Percentiles rank a stretch among this genome's conserved stretches.
Evolutionary conservation across 2,888 invertebrate genomes (phyloP).

Genomic region (Dione vanillae): DNA sequence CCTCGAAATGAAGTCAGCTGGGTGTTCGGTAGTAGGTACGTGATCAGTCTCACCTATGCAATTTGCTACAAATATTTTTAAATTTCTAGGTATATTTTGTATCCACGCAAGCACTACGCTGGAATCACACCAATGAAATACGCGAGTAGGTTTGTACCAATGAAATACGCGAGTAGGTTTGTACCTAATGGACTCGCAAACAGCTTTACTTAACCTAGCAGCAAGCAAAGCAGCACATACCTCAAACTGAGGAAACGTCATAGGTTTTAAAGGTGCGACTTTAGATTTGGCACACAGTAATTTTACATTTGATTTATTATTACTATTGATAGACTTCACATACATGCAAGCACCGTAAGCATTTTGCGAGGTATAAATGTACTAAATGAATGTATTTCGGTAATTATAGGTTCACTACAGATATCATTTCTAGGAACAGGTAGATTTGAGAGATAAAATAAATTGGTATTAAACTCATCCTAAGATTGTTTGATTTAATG

Average conservation of each 20-base stretch:
- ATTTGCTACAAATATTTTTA: conserved; percentile 43
- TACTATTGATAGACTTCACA: background rate
- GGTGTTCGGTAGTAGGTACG: conserved; percentile 41
- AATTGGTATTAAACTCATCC: conserved; percentile 26
- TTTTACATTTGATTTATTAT: background rate
- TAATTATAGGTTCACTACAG: background rate
- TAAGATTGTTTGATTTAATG: conserved; percentile 34
- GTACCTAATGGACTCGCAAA: no score
- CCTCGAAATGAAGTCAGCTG: conserved; percentile 30
- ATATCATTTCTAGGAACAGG: background rate
- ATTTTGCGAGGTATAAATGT: background rate
- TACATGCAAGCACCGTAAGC: no score
- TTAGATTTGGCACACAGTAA: conserved; percentile 36
- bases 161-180: no score
- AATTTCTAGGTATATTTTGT: no score
- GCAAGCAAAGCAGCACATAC: no score
- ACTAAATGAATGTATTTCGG: conserved; percentile 15
- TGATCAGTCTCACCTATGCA: conserved; percentile 27
- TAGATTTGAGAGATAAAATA: conserved; percentile 8
- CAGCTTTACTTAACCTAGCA: no score
- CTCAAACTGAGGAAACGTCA: conserved; percentile 44
- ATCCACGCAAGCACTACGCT: no score
- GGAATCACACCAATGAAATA: no score
- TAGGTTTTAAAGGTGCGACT: conserved; percentile 35
- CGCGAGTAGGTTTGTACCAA: no score